A percentile compares a stretch with the other conserved stretches of the same genome.
These are phyloP conservation scores for Drosophila ficusphila DNA, from an alignment of 1,140 invertebrate species.

Conservation along the genomic window DNA sequence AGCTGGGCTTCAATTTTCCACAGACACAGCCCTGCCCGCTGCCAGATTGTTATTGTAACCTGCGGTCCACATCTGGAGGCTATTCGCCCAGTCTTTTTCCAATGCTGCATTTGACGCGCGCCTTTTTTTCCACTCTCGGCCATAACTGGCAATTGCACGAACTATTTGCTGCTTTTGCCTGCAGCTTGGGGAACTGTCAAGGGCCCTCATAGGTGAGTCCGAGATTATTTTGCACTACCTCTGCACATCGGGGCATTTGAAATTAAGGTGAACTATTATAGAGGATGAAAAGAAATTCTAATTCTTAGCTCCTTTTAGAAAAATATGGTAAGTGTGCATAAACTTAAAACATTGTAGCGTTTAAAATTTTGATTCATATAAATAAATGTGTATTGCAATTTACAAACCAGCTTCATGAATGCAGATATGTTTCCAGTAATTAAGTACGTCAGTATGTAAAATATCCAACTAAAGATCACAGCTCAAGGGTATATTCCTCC, in stretches of 20 bases:
- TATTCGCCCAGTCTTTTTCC: constrained; percentile 34
- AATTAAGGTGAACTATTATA: too few species aligned
- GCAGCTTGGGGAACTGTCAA: constrained; percentile 31
- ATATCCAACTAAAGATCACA: background rate
- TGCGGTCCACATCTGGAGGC: constrained; percentile 42
- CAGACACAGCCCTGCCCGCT: constrained; percentile 10
- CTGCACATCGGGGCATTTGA: constrained; percentile 7
- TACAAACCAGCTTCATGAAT: too few species aligned
- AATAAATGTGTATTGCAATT: too few species aligned
- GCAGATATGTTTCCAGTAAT: background rate
- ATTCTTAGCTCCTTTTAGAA: too few species aligned
- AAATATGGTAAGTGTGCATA: too few species aligned
- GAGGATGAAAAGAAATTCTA: too few species aligned
- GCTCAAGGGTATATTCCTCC: background rate
- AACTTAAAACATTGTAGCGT: too few species aligned
- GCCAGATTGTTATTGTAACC: constrained; percentile 46
- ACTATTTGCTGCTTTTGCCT: constrained; percentile 41
- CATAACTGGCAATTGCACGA: constrained; percentile 76
- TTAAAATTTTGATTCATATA: too few species aligned
- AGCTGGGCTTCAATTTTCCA: constrained; percentile 74
- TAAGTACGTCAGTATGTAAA: background rate
- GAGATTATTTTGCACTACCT: constrained; percentile 35
- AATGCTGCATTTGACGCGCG: constrained; percentile 54
- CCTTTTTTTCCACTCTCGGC: constrained; percentile 47
- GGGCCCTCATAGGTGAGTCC: constrained; percentile 27